Base-by-base conservation (phyloP, 2,888 invertebrate species). In the Chloroclystis v-ata region DNA sequence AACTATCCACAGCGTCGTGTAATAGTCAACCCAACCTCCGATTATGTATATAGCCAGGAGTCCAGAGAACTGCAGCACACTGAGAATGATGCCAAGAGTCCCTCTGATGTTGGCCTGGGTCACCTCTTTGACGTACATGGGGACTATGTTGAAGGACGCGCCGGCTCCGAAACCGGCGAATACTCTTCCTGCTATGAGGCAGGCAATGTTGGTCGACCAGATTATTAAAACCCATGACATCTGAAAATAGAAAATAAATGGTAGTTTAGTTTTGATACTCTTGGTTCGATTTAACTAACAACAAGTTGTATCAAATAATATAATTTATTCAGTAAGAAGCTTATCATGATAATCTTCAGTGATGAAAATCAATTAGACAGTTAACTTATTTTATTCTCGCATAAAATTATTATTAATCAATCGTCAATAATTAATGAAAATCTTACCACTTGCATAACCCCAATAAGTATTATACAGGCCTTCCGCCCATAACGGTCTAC, bases 401-500 rank as follows among this genome's bases (percentile, higher is more conserved):
- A n/a, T n/a, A n/a, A n/a, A n/a, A n/a, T n/a, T n/a, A n/a, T n/a
- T n/a, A n/a, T n/a, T n/a, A n/a, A n/a, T n/a, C n/a, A n/a, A n/a
- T n/a, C n/a, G n/a, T n/a, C n/a, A n/a, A n/a, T n/a, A n/a, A n/a
- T 26, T 3, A 26, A 2, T 14, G 7, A 4, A 5, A 16, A n/a
- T 10, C 20, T 35, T 11, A 35, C 35, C 35, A 4, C 7, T 35
- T 35, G 35, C 11, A 35, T 6, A 10, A 35, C 11, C 11, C 35
- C 35, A 20, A 35, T 35, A 8, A 16, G 2, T 20, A 35, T 35
- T 5, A 35, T 35, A 20, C 69, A 7, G 54, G 48, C 61, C 81
- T 89, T 11, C 11, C 89, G 71, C 0, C 89, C 89, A 49, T 69
- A 72, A 16, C 54, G 66, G 49, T 89, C 84, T 0, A 80, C 76